A percentile compares a stretch with the other conserved stretches of the same genome.
Conservation (phyloP, 2,113 vertebrate species). For the Fregata magnificens region DNA sequence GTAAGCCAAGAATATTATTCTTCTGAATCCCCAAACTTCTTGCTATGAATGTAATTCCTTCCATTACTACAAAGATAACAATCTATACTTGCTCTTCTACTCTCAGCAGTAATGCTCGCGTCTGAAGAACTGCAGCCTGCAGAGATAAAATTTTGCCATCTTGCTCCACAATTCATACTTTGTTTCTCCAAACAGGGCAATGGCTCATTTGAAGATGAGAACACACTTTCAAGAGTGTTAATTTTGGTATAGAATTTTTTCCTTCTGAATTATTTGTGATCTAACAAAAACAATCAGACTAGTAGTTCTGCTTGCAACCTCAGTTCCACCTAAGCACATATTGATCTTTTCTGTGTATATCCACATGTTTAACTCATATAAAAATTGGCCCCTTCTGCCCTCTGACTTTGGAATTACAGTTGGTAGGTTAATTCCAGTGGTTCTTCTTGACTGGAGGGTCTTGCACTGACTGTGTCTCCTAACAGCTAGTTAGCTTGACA, state of each 20-base stretch:
- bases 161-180: neutral
- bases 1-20: neutral
- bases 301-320: neutral
- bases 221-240: neutral
- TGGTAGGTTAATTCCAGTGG: neutral
- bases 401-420: neutral
- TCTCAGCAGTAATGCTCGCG: neutral
- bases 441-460: neutral
- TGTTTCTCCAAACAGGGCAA: neutral
- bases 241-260: neutral
- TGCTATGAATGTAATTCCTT: neutral
- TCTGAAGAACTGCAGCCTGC: neutral
- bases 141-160: neutral
- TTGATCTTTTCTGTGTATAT: neutral
- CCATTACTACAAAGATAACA: neutral
- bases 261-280: neutral
- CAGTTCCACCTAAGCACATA: neutral
- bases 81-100: neutral
- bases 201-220: neutral
- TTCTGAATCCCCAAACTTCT: conserved; percentile 2
- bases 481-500: neutral
- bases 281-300: neutral
- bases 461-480: neutral
- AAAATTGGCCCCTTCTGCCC: neutral
- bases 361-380: accelerated